Base-by-base conservation (phyloP, 2,888 invertebrate species). In the Busseola fusca region DNA sequence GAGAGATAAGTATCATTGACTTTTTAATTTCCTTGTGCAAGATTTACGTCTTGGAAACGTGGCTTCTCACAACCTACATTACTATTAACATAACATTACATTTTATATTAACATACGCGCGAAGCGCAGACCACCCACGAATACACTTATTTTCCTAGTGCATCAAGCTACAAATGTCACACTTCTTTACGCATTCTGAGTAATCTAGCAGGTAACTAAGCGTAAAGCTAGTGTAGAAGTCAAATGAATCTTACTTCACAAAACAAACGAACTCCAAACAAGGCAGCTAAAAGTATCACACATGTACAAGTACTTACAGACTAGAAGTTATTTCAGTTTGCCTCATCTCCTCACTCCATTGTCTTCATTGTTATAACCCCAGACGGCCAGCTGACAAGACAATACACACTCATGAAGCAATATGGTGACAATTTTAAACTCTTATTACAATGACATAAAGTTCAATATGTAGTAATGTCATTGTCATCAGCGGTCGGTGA, bases 401-500 rank as follows among this genome's bases (percentile, higher is more conserved):
- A 87, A 84, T 87, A 82, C 72, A 70, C 80, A 66, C 83, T 76
- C 81, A 82, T 90, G 90, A 83, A 80, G 83, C 82, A 88, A 89
- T 78, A 71, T 64, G 58, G 75, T 84, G 83, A 84, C 85, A 87
- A 83, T 65, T 73, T 76, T 75, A 74, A 83, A 76, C 73, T 86
- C 85, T 84, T 86, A 86, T 84, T 79, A 78, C 87, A 82, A 80
- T 76, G 82, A 71, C 74, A 84, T 85, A 89, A 86, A 87, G 87
- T 87, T 84, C 84, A 87, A 77, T 82, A 82, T 83, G 73, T 72
- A 60, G 60, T 82, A 82, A 83, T 87, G 78, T 84, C 81, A 83
- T 77, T 68, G 80, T 79, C 84, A 84, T 73, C 78, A 76, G 59
- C 77, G 69, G 78, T 81, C 75, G 68, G 73, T 60, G 59, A 77